phyloP scores from a whole-genome alignment of 2,797 vertebrate genomes.

The Anguilla obscura region DNA sequence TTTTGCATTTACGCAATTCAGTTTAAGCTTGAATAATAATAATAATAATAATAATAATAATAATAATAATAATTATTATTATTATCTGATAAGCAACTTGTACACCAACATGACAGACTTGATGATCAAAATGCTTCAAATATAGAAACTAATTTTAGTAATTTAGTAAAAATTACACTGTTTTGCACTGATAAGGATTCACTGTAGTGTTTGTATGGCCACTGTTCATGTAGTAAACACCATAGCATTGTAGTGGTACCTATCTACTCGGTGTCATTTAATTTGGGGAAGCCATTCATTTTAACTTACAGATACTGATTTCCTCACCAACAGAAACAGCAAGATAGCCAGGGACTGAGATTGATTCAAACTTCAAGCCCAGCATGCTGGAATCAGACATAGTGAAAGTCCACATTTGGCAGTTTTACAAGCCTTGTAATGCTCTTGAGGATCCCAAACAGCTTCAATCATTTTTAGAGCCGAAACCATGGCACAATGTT shows the following conservation, averaged over 20 bases:
- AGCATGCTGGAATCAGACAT: constrained; percentile 1
- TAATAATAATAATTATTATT: too few relatives aligned
- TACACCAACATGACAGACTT: too few relatives aligned
- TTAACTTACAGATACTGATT: background rate
- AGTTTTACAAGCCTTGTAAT: constrained; percentile 37
- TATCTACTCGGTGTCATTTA: background rate
- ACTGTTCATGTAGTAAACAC: background rate
- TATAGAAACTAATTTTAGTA: too few relatives aligned
- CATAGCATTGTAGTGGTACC: background rate
- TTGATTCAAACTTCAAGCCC: constrained; percentile 20
- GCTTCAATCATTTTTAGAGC: constrained; percentile 38
- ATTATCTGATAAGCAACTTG: too few relatives aligned
- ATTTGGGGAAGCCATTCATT: background rate
- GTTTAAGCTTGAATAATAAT: too few relatives aligned
- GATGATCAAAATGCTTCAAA: background rate
- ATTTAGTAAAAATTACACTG: too few relatives aligned
- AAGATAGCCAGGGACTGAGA: constrained; percentile 22
- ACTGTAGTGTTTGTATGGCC: background rate
- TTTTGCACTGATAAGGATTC: background rate
- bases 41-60: too few relatives aligned
- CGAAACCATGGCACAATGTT: constrained; percentile 24
- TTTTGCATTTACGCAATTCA: background rate
- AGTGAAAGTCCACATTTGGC: constrained; percentile 6
- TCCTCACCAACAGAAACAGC: background rate
- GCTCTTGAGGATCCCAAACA: constrained; percentile 15